Base-by-base conservation (phyloP, 2,888 invertebrate species). In the Caenorhabditis becei region DNA sequence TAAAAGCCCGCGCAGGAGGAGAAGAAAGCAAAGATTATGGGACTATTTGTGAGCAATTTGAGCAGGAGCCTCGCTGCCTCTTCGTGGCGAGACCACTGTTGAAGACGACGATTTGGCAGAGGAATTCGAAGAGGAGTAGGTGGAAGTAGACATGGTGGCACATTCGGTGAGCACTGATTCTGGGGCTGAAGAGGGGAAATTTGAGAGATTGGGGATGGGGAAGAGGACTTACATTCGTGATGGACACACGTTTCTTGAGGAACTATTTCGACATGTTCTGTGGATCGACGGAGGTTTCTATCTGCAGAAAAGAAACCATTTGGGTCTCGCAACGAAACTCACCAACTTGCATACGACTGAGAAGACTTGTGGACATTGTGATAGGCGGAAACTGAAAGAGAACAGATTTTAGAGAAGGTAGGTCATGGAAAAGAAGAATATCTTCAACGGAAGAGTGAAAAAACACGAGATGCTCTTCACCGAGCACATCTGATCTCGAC, bases 221-320 rank as follows among this genome's bases (percentile, higher is more conserved):
- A 26, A 24, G 24, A 47, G 11, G 16, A 32, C 77, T 63, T n/a
- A 85, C 84, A 80, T 69, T 85, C 83, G 44, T 85, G 85, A 49
- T 85, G 80, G 23, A 85, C 75, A 20, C 83, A 83, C 18, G 80
- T 80, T 53, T 85, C 85, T 26, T 81, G 80, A 18, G 85, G 85
- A 1, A 85, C 85, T 44, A 85, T 83, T 47, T 85, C 85, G 18
- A 85, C 82, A 32, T 83, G 66, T 56, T 85, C 85, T n/a, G 79
- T 83, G 26, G 85, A 85, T 37, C 83, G 63, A 2, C 85, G 79
- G 1, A 85, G 79, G 35, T 82, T 72, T 51, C 77, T 59, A 20
- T 82, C 84, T 82, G 72, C 10, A 41, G 16, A 26, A 84, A 32
- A 28, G 53, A 7, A 32, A 32, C 10, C 32, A 32, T 26, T 44